Conservation (phyloP, 2,888 invertebrate genomes). For the Dicroscelio sp. region DNA sequence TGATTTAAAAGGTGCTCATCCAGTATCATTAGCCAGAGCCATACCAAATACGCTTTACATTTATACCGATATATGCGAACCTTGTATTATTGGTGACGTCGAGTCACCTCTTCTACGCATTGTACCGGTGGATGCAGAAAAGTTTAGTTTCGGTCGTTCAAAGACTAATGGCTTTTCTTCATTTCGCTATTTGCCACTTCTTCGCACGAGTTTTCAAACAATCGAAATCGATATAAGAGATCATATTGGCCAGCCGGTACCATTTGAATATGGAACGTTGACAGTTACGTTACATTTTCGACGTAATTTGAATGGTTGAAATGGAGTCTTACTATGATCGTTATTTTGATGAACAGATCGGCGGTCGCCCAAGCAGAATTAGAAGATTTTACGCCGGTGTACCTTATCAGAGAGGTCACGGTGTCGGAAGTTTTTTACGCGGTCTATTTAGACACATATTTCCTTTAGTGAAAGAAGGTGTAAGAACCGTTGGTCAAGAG, state of each 20-base stretch:
- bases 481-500: conserved; percentile 1
- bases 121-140: conserved; percentile 25
- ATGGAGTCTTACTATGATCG: background rate
- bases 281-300: too few relatives aligned
- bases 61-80: conserved; percentile 29
- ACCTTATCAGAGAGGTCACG: conserved; percentile 15
- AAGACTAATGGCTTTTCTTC: too few relatives aligned
- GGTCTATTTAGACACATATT: conserved; percentile 41
- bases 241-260: too few relatives aligned
- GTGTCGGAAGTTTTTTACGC: conserved; percentile 24
- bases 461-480: conserved; percentile 22
- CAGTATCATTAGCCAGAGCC: background rate
- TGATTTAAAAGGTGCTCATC: background rate
- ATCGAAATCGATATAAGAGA: too few relatives aligned
- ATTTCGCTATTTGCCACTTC: too few relatives aligned
- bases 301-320: too few relatives aligned
- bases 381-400: background rate
- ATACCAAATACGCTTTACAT: conserved; percentile 22
- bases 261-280: too few relatives aligned
- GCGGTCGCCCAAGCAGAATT: background rate
- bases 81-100: background rate
- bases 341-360: background rate
- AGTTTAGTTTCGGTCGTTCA: too few relatives aligned
- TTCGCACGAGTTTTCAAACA: too few relatives aligned
- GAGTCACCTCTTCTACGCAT: conserved; percentile 27